phyloP scores from a whole-genome alignment of 2,113 vertebrate genomes.

The Misgurnus mizolepis region DNA sequence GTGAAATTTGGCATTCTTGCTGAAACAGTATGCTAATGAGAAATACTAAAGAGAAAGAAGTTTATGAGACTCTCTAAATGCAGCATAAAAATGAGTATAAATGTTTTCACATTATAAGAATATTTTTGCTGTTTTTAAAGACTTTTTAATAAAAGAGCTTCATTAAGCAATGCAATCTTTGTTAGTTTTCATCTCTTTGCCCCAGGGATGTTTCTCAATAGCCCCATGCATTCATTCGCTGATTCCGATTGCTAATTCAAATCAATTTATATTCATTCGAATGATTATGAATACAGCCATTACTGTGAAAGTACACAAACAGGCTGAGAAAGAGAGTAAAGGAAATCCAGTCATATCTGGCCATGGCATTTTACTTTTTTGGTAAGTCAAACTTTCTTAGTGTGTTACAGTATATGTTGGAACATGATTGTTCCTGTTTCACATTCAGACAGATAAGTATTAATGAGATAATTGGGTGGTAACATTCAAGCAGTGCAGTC shows the following conservation, averaged over 20 bases:
- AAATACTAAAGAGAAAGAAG: background rate
- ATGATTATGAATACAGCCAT: background rate
- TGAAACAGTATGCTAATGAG: conserved; percentile 19
- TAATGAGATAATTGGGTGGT: too few relatives aligned
- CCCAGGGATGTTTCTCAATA: background rate
- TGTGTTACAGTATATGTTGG: too few relatives aligned
- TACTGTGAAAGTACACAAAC: background rate
- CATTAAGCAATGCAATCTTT: background rate
- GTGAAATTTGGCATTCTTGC: conserved; percentile 35
- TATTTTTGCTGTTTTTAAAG: background rate
- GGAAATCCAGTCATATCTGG: background rate
- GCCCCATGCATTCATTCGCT: background rate
- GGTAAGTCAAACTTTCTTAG: too few relatives aligned
- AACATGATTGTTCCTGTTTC: too few relatives aligned
- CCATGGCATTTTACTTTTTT: background rate
- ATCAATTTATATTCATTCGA: background rate
- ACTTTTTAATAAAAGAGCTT: background rate
- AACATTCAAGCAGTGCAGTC: background rate
- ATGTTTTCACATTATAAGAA: background rate
- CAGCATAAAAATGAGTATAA: background rate
- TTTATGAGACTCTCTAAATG: background rate
- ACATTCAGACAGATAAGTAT: too few relatives aligned
- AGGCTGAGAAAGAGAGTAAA: background rate
- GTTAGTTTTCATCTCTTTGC: background rate
- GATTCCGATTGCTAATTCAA: background rate